A percentile compares a stretch with the other conserved stretches of the same genome.
Conservation (phyloP, 2,113 vertebrate genomes). For the Marmota monax region DNA sequence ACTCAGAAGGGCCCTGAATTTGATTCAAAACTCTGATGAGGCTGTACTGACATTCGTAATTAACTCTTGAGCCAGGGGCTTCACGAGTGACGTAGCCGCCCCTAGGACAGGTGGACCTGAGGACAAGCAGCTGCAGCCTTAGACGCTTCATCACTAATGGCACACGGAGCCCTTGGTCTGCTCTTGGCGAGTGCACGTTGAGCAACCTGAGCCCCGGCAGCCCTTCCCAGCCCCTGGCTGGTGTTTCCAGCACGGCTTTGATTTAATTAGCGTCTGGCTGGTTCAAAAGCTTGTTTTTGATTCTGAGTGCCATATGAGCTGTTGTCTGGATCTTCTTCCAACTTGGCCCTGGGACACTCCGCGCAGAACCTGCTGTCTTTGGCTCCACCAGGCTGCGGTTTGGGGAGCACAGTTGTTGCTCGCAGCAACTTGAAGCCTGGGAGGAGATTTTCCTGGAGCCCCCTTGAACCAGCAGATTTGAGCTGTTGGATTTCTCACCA, state of each 20-base stretch:
- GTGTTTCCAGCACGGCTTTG: not conserved
- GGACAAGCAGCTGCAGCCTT: too few species aligned
- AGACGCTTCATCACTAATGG: not conserved
- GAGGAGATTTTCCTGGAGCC: not conserved
- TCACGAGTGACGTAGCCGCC: fast-evolving
- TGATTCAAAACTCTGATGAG: not conserved
- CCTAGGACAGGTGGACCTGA: not conserved
- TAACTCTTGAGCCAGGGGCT: not conserved
- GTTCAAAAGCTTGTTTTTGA: not conserved
- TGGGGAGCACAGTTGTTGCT: too few species aligned
- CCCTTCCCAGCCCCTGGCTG: not conserved
- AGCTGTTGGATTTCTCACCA: not conserved
- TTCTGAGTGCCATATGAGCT: not conserved
- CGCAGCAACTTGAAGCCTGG: not conserved
- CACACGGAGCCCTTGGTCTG: not conserved
- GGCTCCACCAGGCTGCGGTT: not conserved
- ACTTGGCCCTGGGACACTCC: not conserved
- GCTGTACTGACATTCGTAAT: not conserved
- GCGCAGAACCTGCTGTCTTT: not conserved
- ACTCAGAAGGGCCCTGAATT: fast-evolving
- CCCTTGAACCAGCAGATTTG: not conserved
- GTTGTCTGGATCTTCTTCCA: not conserved
- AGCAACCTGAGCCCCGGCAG: fast-evolving
- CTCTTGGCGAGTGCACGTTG: too few species aligned
- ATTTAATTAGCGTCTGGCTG: not conserved